phyloP scores from a whole-genome alignment of 2,113 vertebrate genomes.

The Speoplatyrhinus poulsoni region DNA sequence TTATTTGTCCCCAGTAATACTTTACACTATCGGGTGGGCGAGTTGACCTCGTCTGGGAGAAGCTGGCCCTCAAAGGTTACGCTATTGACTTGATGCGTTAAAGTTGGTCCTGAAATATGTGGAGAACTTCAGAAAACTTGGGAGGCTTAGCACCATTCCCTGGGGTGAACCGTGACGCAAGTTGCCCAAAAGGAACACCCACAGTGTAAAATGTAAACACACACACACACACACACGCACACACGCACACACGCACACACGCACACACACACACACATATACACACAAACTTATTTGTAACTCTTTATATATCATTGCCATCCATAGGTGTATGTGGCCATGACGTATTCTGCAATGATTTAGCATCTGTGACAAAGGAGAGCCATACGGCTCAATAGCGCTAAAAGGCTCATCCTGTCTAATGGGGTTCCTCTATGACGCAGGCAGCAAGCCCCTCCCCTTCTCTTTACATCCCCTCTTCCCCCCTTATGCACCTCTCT shows the following conservation, averaged over 20 bases:
- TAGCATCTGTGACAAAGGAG: conserved; percentile 58
- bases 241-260: conserved; percentile 1
- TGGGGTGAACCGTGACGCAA: conserved; percentile 22
- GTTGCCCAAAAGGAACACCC: conserved; percentile 19
- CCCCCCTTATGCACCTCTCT: conserved; percentile 11
- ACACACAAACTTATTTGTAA: neutral
- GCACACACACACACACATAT: neutral
- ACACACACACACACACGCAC: neutral
- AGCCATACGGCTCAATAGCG: conserved; percentile 70
- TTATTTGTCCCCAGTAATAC: conserved; percentile 54
- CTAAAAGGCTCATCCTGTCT: conserved; percentile 77
- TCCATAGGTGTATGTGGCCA: conserved; percentile 21
- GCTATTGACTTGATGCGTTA: conserved; percentile 46
- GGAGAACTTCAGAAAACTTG: neutral
- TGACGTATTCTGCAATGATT: conserved; percentile 67
- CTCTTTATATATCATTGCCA: neutral
- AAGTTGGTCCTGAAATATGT: conserved; percentile 34
- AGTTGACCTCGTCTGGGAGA: conserved; percentile 28
- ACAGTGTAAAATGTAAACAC: neutral
- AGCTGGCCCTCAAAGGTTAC: conserved; percentile 57
- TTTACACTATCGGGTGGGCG: conserved; percentile 37
- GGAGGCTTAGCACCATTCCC: conserved; percentile 42
- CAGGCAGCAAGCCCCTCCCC: conserved; percentile 53
- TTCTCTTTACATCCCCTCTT: conserved; percentile 3
- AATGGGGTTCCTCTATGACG: conserved; percentile 75